Evolutionary conservation across 1,140 invertebrate genomes (phyloP).

Genomic region (Agrilus planipennis): DNA sequence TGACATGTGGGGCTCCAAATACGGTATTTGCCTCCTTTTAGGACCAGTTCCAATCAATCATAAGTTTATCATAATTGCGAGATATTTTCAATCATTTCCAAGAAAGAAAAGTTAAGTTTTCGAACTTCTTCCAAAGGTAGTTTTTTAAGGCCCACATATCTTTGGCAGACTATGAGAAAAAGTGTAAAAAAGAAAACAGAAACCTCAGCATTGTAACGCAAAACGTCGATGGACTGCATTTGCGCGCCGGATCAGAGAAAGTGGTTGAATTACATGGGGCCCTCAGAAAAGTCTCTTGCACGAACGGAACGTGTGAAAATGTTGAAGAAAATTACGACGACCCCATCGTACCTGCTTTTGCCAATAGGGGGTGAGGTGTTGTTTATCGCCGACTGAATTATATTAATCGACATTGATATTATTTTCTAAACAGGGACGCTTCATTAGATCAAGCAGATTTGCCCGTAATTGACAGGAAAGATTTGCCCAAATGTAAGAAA

Average conservation of each 20-base stretch:
- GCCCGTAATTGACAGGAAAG: constrained; percentile 49
- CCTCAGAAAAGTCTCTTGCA: constrained; percentile 72
- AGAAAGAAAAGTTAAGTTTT: neutral
- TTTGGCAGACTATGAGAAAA: constrained; percentile 64
- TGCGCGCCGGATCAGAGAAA: constrained; percentile 65
- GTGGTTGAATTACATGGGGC: constrained; percentile 85
- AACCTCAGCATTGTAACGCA: constrained; percentile 72
- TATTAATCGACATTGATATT: neutral
- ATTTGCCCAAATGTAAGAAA: constrained; percentile 60
- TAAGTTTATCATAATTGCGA: no score
- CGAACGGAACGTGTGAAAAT: constrained; percentile 60
- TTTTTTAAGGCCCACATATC: constrained; percentile 61
- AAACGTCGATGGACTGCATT: constrained; percentile 87
- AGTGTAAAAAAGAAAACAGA: constrained; percentile 44
- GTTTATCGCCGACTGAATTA: neutral
- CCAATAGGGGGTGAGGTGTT: constrained; percentile 42
- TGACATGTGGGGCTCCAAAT: no score
- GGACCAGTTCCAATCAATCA: no score
- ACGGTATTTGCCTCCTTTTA: no score
- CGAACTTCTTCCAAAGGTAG: neutral
- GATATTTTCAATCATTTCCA: constrained; percentile 6
- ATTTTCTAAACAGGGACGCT: constrained; percentile 38
- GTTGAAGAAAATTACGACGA: constrained; percentile 57
- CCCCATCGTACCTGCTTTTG: constrained; percentile 62
- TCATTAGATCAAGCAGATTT: constrained; percentile 33